A percentile compares a stretch with the other conserved stretches of the same genome.
phyloP scores from a whole-genome alignment of 2,113 vertebrate species.

The Sciurus niger region DNA sequence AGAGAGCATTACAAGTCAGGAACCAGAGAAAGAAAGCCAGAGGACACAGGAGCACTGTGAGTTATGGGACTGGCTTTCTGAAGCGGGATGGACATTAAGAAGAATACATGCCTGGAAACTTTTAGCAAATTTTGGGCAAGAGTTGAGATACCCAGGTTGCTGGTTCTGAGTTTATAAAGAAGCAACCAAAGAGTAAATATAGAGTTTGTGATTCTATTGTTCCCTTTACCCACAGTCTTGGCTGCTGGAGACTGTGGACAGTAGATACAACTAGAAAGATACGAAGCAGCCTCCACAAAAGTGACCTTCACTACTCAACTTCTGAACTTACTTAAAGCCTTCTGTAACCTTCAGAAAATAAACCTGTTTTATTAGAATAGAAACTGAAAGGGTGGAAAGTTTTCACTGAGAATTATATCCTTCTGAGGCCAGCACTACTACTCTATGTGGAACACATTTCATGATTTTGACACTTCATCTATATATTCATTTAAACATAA shows the following conservation, averaged over 20 bases:
- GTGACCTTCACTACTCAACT: neutral
- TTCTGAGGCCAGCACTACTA: neutral
- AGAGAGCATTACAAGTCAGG: neutral
- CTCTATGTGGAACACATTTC: no score
- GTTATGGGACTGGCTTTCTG: neutral
- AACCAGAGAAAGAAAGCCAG: neutral
- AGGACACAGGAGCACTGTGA: neutral
- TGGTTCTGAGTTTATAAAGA: neutral
- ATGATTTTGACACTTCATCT: slow-evolving; percentile 13
- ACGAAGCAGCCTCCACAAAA: neutral
- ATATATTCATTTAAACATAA: neutral
- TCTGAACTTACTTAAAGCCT: neutral
- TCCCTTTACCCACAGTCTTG: neutral
- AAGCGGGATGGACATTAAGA: neutral
- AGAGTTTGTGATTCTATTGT: neutral
- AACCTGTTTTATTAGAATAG: neutral
- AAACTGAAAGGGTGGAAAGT: neutral
- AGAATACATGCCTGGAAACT: neutral
- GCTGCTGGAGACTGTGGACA: neutral
- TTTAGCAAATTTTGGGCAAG: neutral
- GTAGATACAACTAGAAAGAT: neutral
- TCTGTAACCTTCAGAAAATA: neutral
- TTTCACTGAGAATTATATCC: slow-evolving; percentile 4
- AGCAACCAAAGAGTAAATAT: neutral
- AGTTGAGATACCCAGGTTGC: neutral